Evolutionary conservation across 2,113 vertebrate genomes (phyloP).

Genomic region (Mormoops blainvillei): DNA sequence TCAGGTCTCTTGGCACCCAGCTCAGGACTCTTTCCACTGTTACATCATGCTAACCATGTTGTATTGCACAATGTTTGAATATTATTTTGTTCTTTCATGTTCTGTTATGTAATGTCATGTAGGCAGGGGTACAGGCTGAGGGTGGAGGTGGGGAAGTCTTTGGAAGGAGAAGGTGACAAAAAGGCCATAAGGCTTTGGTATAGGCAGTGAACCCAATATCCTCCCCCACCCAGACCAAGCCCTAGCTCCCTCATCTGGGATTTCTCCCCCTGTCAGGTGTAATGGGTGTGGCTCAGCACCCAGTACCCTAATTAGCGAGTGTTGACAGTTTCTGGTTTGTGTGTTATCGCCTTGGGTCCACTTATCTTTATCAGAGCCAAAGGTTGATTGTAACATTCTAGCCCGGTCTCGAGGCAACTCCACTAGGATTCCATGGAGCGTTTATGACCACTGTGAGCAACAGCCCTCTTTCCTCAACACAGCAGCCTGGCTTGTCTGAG

Average conservation of each 20-base stretch:
- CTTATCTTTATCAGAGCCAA: conserved; percentile 70
- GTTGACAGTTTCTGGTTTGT: conserved; percentile 69
- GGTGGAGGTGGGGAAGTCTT: background rate
- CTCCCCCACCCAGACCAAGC: background rate
- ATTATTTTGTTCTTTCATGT: background rate
- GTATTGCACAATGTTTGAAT: background rate
- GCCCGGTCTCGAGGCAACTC: conserved; percentile 45
- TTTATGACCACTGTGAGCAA: conserved; percentile 9
- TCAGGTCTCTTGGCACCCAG: background rate
- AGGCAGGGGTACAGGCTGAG: background rate
- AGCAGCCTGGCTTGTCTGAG: background rate
- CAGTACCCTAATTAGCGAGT: conserved; percentile 53
- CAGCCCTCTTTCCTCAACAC: background rate
- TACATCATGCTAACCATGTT: background rate
- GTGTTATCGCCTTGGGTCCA: conserved; percentile 54
- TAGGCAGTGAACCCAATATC: background rate
- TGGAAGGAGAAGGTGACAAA: conserved; percentile 2
- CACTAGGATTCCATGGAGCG: background rate
- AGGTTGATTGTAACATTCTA: conserved; percentile 58
- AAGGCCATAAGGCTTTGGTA: background rate
- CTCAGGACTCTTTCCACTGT: background rate
- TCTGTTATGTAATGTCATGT: background rate
- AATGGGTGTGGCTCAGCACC: conserved; percentile 9
- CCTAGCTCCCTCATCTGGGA: background rate
- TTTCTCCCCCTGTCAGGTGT: background rate